Evolutionary conservation across 2,797 vertebrate species (phyloP).

Genomic region (Cercopithecus diana): DNA sequence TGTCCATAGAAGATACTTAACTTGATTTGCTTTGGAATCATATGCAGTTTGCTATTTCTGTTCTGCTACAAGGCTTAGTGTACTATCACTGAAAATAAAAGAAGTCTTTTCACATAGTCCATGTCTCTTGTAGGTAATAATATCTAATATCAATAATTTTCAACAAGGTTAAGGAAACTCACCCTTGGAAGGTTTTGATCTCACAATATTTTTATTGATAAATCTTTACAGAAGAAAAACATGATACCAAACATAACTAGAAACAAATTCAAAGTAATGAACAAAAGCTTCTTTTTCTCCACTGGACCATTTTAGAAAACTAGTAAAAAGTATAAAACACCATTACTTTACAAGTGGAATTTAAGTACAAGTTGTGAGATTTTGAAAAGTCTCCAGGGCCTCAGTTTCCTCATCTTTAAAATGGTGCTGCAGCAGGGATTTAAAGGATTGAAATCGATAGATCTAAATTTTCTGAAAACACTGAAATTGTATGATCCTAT

Average conservation of each 20-base stretch:
- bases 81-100: neutral
- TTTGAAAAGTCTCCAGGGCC: neutral
- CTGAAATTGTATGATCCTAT: neutral
- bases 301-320: neutral
- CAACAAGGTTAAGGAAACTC: conserved; percentile 40
- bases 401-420: conserved; percentile 11
- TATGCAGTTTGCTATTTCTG: conserved; percentile 36
- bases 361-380: neutral
- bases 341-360: neutral
- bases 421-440: neutral
- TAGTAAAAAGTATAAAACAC: neutral
- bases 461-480: neutral
- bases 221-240: conserved; percentile 64
- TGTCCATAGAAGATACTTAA: conserved; percentile 37
- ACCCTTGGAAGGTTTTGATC: neutral
- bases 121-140: neutral
- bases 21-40: conserved; percentile 69
- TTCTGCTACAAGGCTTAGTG: conserved; percentile 42
- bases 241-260: conserved; percentile 5
- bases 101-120: neutral
- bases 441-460: neutral
- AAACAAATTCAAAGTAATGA: neutral
- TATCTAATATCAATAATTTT: conserved; percentile 56
- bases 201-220: conserved; percentile 43
- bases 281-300: neutral